Base-by-base conservation (phyloP, 2,888 invertebrate species). In the Cheilosia variabilis region DNA sequence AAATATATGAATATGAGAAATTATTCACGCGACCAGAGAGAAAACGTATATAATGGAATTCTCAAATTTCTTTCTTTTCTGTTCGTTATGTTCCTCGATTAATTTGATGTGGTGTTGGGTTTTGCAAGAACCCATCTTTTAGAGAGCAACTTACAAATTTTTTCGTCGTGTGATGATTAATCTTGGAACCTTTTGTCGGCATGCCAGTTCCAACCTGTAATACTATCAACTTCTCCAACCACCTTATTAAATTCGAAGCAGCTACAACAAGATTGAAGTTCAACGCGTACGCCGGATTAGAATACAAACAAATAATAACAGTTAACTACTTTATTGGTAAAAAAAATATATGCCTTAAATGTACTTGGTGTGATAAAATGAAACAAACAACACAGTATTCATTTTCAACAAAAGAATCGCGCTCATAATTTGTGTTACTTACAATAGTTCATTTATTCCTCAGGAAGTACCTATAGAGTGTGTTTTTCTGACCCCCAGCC, bases 391-490 rank as follows among this genome's bases (percentile, higher is more conserved):
- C 65, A 66, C 52, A 62, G 7, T 41, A 53, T 58, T 68, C 73
- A 69, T 53, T 63, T 66, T 62, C 3, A 72, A 66, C 47, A 50
- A 57, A 77, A 19, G 69, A 58, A 34, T 69, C 15, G 24, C 31
- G 31, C 55, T 24, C 41, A 7, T n/a, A 50, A 15, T 19, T 9
- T 22, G 5, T 19, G 27, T 69, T 43, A 69, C 43, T 63, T 69
- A 22, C 24, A 5, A 15, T 5, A 68, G 63, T 9, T 94, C 94
- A 94, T 93, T 94, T 94, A 92, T 94, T 94, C 91, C 94, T 94
- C 91, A 95, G 93, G 92, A 95, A 95, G 93, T 95, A 95, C 92
- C 95, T 94, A 91, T 95, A 93, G 88, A 95, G 93, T 88, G 95
- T 94, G 92, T 95, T 95, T 87, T 91, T 91, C 71, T 91, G 90